These are phyloP conservation scores for Nowickia ferox DNA, from an alignment of 2,888 invertebrate genomes.

Conservation along the genomic window DNA sequence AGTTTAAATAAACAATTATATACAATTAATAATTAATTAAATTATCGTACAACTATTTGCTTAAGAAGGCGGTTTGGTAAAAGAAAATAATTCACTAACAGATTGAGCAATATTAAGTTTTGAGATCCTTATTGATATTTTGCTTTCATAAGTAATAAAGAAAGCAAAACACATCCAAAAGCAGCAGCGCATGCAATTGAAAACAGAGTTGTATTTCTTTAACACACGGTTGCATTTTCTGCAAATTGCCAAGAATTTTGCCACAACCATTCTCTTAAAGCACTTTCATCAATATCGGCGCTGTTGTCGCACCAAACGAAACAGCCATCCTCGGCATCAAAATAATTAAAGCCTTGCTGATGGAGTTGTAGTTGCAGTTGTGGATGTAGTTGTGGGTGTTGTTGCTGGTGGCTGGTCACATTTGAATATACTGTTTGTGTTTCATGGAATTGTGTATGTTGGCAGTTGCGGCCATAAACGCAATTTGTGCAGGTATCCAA, in stretches of 20 bases:
- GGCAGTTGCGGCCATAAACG: conserved; percentile 80
- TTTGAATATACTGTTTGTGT: conserved; percentile 50
- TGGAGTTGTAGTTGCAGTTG: conserved; percentile 32
- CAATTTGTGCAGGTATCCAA: conserved; percentile 76
- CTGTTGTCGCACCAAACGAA: conserved; percentile 61
- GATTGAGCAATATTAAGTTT: conserved; percentile 52
- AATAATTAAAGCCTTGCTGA: conserved; percentile 55
- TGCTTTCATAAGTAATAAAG: conserved; percentile 8
- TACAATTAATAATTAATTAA: conserved; percentile 46
- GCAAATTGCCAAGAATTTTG: conserved; percentile 68
- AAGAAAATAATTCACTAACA: conserved; percentile 61
- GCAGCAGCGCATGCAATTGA: conserved; percentile 10
- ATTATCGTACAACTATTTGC: conserved; percentile 39
- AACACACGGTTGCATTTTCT: conserved; percentile 70
- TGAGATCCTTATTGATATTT: conserved; percentile 66
- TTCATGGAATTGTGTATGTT: conserved; percentile 81
- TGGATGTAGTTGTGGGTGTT: neutral
- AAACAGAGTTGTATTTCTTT: conserved; percentile 49
- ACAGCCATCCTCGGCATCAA: conserved; percentile 68
- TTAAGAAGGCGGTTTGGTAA: conserved; percentile 28
- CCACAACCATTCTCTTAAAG: conserved; percentile 56
- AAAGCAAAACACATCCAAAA: neutral
- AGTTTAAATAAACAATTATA: conserved; percentile 55
- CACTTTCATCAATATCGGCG: conserved; percentile 53
- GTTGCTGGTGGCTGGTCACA: conserved; percentile 46